Evolutionary conservation across 2,113 vertebrate species (phyloP), one percentile per base, ranked within the genome.

Genomic region (Sorex fumeus): DNA sequence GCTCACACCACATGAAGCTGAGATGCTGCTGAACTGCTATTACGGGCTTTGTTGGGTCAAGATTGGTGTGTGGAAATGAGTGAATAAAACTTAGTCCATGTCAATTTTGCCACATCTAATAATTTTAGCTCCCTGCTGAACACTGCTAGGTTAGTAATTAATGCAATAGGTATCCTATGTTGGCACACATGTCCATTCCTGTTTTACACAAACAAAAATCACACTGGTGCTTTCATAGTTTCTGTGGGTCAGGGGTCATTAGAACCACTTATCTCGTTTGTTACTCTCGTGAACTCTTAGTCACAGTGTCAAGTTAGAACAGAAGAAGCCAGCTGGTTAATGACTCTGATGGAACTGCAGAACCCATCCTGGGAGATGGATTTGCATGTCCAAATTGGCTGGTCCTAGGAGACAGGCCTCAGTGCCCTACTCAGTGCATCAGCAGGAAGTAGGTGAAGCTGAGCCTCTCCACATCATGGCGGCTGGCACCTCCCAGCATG

Each of bases 51-150:
- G 30, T 36, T 93, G 16, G 45, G 16, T 3, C 62, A 21, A 70
- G 18, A 62, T 5, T 47, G 30, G 12, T 27, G 28, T 6, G 6
- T 76, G 60, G 47, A 93, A 84, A 34, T 81, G 84, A 91, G 45
- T 76, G 15, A 67, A 32, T 53, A 82, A 50, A 60, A 27, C 23
- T 18, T 70, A 43, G 30, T 21, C 71, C 12, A 27, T 18, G 21
- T 80, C 30, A 60, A 27, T 89, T 89, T 67, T 71, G 40, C 69
- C 90, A 84, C 32, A 23, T 78, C 88, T 79, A 83, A 19, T 64
- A 66, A 4, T 85, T 81, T 85, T 72, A 82, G 3, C 27, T 79
- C 25, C 32, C 40, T 28, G 6, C 1, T 45, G 45, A 71, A 34
- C 60, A 27, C 28, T 90, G 6, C 32, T 72, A 6, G 2, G 74